Base-by-base conservation (phyloP, 2,113 vertebrate species). In the Callithrix jacchus region DNA sequence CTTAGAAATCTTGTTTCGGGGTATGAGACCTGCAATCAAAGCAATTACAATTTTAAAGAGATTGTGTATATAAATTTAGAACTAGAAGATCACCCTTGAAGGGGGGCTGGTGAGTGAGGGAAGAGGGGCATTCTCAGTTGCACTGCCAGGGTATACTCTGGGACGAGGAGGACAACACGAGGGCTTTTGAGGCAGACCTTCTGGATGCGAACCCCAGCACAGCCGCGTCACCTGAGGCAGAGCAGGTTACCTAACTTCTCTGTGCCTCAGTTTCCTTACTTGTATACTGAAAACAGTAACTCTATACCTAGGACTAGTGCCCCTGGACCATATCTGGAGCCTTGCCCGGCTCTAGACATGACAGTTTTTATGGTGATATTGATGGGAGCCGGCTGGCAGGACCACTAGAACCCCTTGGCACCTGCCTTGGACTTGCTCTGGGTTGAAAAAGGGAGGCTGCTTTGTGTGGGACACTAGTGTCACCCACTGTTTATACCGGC, bases 341-440 rank as follows among this genome's bases (percentile, higher is more conserved):
- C 54, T 4, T 14, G 11, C 8, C 0, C 7, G 45, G 12, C 91
- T 80, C 17, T 18, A 0, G 37, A 8, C 54, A 6, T 4, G 1
- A 68, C 2, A 8, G 47, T 27, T 23, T 0, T 30, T 7, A 12
- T 2, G 18, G 32, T 1, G 18, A 3, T 20, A 0, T 0, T 23
- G 61, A 10, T 21, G 52, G 32, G 52, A 23, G 13, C 14, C 40
- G n/a, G 0, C 32, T 7, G 42, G 23, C 74, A 6, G 13, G 11
- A 20, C 12, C 9, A 30, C 10, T 7, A 3, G 64, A 79, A 21
- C 5, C 13, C 35, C 84, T 47, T 20, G 5, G 21, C 18, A 6
- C 12, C 47, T 70, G 12, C 16, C n/a, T 23, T 23, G 21, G 70
- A 18, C 70, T 73, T 30, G 14, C 40, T 49, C n/a, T 37, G 0